Evolutionary conservation across 2,113 vertebrate genomes (phyloP).

Genomic region (Carassius gibelio): DNA sequence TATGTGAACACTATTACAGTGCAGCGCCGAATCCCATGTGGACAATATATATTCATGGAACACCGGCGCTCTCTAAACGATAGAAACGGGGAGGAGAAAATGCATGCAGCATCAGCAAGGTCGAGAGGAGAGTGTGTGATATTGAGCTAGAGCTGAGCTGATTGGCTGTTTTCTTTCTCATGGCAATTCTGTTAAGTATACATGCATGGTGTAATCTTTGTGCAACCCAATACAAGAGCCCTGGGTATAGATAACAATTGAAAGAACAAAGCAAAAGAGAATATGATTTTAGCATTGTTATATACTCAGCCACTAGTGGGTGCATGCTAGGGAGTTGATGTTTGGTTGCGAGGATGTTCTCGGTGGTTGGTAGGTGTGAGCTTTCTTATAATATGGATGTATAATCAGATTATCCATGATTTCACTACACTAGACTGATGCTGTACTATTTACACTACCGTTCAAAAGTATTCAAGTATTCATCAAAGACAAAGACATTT

Average conservation of each 20-base stretch:
- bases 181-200: background rate
- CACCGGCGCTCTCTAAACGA: conserved; percentile 28
- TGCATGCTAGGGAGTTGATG: background rate
- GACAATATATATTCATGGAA: conserved; percentile 40
- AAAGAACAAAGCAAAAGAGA: background rate
- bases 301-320: background rate
- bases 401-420: background rate
- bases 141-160: background rate
- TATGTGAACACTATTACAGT: conserved; percentile 2
- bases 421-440: background rate
- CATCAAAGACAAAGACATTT: background rate
- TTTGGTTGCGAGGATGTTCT: background rate
- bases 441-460: background rate
- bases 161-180: background rate
- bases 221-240: conserved; percentile 13
- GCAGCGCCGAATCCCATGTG: conserved; percentile 1
- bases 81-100: background rate
- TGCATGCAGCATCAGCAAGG: conserved; percentile 29
- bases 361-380: background rate
- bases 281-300: background rate
- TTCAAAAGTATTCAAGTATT: background rate
- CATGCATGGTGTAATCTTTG: conserved; percentile 22
- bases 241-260: background rate
- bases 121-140: background rate
- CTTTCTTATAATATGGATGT: background rate